Evolutionary conservation across 2,797 vertebrate species (phyloP).

Genomic region (Eurystomus glaucurus): DNA sequence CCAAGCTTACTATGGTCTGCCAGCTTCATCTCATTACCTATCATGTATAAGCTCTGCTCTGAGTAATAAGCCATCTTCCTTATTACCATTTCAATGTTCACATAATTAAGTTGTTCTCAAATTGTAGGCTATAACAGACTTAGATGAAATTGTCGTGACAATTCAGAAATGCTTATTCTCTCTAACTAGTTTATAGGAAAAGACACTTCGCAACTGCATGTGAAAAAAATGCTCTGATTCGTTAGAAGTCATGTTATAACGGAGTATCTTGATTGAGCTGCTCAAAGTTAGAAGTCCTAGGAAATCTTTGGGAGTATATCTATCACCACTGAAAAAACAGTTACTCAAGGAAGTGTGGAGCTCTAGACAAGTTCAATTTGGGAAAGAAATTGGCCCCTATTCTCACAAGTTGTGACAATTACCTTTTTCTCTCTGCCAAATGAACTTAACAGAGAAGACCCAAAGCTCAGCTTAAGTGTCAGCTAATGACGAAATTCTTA

Average conservation of each 20-base stretch:
- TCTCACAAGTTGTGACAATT: not conserved
- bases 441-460: not conserved
- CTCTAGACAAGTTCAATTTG: not conserved
- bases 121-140: constrained; percentile 46
- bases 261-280: not conserved
- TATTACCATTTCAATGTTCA: constrained; percentile 50
- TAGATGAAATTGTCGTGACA: constrained; percentile 45
- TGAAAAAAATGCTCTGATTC: not conserved
- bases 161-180: constrained; percentile 54
- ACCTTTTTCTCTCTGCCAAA: not conserved
- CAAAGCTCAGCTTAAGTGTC: not conserved
- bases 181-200: constrained; percentile 40
- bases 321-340: not conserved
- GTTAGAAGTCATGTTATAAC: not conserved
- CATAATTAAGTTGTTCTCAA: constrained; percentile 62
- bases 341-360: rapidly evolving
- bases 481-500: not conserved
- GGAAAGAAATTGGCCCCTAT: not conserved
- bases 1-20: not conserved
- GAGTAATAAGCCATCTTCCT: constrained; percentile 18
- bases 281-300: constrained; percentile 1
- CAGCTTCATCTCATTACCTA: constrained; percentile 44
- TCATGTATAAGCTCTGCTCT: constrained; percentile 22
- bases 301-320: not conserved
- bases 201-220: not conserved